Evolutionary conservation across 64 coral and sea anemone genomes (phyloP), one percentile per base, ranked within the genome.

Genomic region (Catalaphyllia jardinei): DNA sequence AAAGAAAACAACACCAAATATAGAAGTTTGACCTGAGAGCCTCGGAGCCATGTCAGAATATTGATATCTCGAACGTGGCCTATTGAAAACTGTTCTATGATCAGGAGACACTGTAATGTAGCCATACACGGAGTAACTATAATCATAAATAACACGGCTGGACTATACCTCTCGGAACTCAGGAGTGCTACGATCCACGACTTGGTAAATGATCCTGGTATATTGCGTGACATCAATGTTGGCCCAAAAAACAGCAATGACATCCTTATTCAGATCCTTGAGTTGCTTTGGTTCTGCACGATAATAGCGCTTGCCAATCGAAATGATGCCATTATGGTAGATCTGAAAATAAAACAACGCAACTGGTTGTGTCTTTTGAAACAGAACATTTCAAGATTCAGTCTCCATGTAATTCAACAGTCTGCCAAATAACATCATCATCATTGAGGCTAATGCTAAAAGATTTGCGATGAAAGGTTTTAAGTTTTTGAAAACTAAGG

Each of bases 191-290:
- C 63, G 22, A 28, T 85, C 81, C 11, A 85, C 81, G 20, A 51
- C 38, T 51, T 85, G 62, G 35, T 85, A 85, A 7, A 14, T 67
- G 11, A 61, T 50, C 8, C 13, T 2, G 15, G 63, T 60, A 14
- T 54, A 5, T 4, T 0, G 11, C 2, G 49, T 61, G 4, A 61
- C 8, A 29, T 49, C 73, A 46, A 63, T 54, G 39, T 74, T 79
- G 62, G 90, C 74, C 90, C 90, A 92, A 8, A 92, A 92, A 24
- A 52, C 52, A 12, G 83, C 72, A 12, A 87, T 22, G 14, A 87
- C 76, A 72, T 92, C 46, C 73, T 91, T 85, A 0, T 63, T n/a
- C 11, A 85, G 72, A 11, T 35, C 29, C 1, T 10, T 52, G 17
- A 74, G 77, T 54, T 29, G 67, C 71, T 52, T 91, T 10, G 89